phyloP scores from a whole-genome alignment of 2,888 invertebrate genomes.

The Helobdella robusta region DNA sequence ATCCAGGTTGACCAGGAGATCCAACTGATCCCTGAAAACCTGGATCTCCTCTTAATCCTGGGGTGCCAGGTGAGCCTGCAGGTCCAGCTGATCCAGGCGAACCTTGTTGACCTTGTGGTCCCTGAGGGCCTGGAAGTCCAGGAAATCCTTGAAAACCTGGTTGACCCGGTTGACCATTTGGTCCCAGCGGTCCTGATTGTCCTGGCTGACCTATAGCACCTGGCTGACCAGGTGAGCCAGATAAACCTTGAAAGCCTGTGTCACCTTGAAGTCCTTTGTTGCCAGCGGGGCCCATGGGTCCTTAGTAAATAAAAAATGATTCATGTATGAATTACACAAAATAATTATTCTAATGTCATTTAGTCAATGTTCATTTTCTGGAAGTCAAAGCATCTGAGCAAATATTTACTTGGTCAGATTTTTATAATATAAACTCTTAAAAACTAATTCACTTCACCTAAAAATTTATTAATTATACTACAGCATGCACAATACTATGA shows the following conservation, averaged over 20 bases:
- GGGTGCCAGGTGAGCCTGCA: constrained; percentile 43
- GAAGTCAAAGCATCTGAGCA: too few species aligned
- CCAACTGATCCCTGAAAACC: constrained; percentile 28
- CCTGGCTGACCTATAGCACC: constrained; percentile 21
- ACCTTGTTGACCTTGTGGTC: constrained; percentile 28
- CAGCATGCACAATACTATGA: too few species aligned
- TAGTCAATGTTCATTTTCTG: too few species aligned
- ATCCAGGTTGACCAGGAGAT: constrained; percentile 26
- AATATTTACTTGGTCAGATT: too few species aligned
- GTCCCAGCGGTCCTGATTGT: constrained; percentile 3
- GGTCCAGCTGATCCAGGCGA: constrained; percentile 28
- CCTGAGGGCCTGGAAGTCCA: constrained; percentile 24
- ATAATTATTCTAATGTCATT: too few species aligned
- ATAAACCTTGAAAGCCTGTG: constrained; percentile 19
- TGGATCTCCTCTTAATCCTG: constrained; percentile 50
- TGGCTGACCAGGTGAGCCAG: constrained; percentile 25
- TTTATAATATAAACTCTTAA: too few species aligned
- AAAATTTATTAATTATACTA: too few species aligned
- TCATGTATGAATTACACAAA: too few species aligned
- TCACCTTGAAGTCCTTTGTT: constrained; percentile 20
- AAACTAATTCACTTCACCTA: too few species aligned
- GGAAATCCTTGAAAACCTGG: constrained; percentile 10
- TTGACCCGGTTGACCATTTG: constrained; percentile 23
- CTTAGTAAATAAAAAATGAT: too few species aligned
- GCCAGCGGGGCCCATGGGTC: constrained; percentile 27